These are phyloP conservation scores for Cephus runcator DNA, from an alignment of 2,888 invertebrate species.

Conservation along the genomic window DNA sequence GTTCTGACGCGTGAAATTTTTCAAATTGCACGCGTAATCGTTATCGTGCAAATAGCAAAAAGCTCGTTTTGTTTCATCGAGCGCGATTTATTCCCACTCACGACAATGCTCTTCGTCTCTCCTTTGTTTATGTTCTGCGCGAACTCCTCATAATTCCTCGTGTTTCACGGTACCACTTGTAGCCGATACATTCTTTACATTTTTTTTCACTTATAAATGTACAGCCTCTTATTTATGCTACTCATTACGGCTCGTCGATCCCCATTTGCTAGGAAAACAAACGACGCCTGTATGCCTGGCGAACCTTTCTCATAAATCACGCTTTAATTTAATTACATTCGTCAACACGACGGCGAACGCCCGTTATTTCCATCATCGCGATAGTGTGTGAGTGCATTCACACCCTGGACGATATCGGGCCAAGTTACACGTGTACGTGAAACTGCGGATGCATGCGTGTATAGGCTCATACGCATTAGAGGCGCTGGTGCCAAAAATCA, in stretches of 20 bases:
- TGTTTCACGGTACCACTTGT: not conserved
- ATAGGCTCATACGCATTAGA: not conserved
- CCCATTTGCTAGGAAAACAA: not conserved
- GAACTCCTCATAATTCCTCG: not conserved
- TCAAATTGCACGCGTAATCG: not conserved
- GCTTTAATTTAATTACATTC: not conserved
- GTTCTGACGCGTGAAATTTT: not conserved
- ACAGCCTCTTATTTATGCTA: not conserved
- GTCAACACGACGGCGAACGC: not conserved
- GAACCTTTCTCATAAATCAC: not conserved
- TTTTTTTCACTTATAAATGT: not conserved
- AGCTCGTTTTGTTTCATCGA: not conserved
- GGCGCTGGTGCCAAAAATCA: not conserved
- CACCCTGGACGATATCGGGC: not conserved
- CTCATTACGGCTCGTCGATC: not conserved
- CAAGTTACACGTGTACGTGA: not conserved
- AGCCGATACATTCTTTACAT: not conserved
- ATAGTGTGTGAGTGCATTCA: not conserved
- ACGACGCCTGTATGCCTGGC: not conserved
- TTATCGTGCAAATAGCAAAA: not conserved
- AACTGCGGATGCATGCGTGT: not conserved
- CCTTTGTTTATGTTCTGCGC: not conserved
- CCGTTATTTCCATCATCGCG: not conserved
- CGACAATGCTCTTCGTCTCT: not conserved
- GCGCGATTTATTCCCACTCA: not conserved